These are phyloP conservation scores for Oceanites oceanicus DNA, from an alignment of 2,113 vertebrate species.

Conservation along the genomic window DNA sequence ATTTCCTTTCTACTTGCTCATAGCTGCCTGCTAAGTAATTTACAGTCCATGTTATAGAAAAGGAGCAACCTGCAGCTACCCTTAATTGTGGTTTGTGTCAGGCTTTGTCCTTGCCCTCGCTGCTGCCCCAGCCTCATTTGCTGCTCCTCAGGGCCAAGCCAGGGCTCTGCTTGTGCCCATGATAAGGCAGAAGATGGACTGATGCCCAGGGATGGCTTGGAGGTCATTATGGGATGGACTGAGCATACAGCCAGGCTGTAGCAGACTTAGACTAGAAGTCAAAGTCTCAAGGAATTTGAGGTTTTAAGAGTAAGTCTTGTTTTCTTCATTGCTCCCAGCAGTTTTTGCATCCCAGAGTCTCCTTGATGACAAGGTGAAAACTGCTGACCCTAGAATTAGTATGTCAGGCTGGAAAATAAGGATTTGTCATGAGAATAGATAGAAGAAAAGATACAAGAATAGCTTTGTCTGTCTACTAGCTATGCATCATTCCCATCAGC, in stretches of 20 bases:
- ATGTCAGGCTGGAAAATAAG: neutral
- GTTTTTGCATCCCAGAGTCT: neutral
- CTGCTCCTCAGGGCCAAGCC: accelerated
- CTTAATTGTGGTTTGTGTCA: neutral
- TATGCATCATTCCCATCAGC: neutral
- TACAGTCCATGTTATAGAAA: neutral
- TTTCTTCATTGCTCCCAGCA: neutral
- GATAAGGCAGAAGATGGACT: neutral
- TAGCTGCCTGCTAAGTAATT: neutral
- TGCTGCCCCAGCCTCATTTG: neutral
- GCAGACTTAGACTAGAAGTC: neutral
- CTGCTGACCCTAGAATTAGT: neutral
- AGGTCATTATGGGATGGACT: neutral
- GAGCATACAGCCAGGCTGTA: neutral
- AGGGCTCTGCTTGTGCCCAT: neutral
- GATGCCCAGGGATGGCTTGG: neutral
- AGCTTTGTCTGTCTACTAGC: neutral
- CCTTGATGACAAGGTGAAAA: neutral
- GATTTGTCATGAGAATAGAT: neutral
- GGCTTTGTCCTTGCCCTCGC: neutral
- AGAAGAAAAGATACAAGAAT: neutral
- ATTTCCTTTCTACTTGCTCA: neutral
- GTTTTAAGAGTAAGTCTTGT: neutral
- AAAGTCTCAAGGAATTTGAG: accelerated
- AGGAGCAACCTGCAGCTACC: neutral